phyloP scores from a whole-genome alignment of 2,797 vertebrate genomes.

The Premnoplex brunnescens region DNA sequence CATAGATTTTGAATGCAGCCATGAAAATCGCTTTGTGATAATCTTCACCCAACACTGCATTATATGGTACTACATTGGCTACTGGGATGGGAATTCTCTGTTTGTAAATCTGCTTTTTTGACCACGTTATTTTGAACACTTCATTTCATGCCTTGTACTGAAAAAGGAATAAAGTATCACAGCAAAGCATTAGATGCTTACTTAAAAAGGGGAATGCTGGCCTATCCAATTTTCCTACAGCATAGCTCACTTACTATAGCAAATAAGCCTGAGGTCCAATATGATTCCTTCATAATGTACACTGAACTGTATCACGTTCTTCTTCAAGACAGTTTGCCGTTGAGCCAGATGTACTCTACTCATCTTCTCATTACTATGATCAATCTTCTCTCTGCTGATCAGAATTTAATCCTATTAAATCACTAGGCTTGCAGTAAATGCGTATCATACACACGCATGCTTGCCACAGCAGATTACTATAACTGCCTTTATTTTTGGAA shows the following conservation, averaged over 20 bases:
- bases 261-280: background rate
- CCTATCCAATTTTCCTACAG: slow-evolving; percentile 29
- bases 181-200: slow-evolving; percentile 11
- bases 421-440: background rate
- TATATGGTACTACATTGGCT: slow-evolving; percentile 18
- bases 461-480: slow-evolving; percentile 23
- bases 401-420: slow-evolving; percentile 57
- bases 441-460: background rate
- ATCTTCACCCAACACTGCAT: slow-evolving; percentile 41
- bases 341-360: background rate
- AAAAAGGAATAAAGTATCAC: slow-evolving; percentile 3
- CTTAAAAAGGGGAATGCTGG: background rate
- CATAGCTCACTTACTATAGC: background rate
- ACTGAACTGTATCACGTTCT: background rate
- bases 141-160: slow-evolving; percentile 36
- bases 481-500: slow-evolving; percentile 54
- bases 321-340: background rate
- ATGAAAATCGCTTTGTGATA: background rate
- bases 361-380: slow-evolving; percentile 32
- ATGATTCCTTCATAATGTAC: background rate
- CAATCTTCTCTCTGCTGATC: slow-evolving; percentile 38
- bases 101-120: slow-evolving; percentile 49
- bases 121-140: slow-evolving; percentile 24
- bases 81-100: slow-evolving; percentile 2
- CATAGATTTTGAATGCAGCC: slow-evolving; percentile 20